Evolutionary conservation across 2,113 vertebrate genomes (phyloP).

Genomic region (Oreotrochilus melanogaster): DNA sequence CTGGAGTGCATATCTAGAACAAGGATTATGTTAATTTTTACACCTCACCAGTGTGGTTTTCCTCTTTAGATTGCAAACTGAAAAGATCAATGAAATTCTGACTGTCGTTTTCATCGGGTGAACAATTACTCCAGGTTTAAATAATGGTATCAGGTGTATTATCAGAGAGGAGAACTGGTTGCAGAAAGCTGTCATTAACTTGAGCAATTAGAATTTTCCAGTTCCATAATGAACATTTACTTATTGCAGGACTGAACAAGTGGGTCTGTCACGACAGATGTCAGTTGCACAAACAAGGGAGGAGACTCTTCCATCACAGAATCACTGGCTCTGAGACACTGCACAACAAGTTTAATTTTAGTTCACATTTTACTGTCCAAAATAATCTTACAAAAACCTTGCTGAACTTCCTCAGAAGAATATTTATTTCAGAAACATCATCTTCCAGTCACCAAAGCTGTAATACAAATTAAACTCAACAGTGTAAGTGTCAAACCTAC

Average conservation of each 20-base stretch:
- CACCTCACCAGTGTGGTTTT: not conserved
- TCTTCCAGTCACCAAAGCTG: not conserved
- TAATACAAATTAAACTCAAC: not conserved
- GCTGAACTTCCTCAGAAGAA: not conserved
- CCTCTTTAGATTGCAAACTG: not conserved
- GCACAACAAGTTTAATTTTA: not conserved
- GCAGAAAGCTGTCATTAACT: conserved; percentile 10
- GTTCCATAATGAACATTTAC: not conserved
- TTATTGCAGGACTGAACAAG: not conserved
- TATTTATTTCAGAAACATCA: not conserved
- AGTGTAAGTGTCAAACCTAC: not conserved
- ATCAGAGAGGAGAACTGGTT: not conserved
- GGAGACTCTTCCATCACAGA: not conserved
- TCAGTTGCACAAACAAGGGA: accelerated
- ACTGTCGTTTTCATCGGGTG: not conserved
- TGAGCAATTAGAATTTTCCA: not conserved
- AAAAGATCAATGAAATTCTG: conserved; percentile 3
- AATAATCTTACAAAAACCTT: not conserved
- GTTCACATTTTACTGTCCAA: not conserved
- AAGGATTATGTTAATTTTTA: not conserved
- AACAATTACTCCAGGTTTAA: not conserved
- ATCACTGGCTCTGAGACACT: not conserved
- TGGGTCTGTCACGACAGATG: not conserved
- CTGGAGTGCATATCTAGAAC: not conserved
- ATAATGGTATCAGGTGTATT: not conserved